A percentile compares a stretch with the other conserved stretches of the same genome.
Evolutionary conservation across 2,797 vertebrate genomes (phyloP).

Genomic region (Thunnus albacares): DNA sequence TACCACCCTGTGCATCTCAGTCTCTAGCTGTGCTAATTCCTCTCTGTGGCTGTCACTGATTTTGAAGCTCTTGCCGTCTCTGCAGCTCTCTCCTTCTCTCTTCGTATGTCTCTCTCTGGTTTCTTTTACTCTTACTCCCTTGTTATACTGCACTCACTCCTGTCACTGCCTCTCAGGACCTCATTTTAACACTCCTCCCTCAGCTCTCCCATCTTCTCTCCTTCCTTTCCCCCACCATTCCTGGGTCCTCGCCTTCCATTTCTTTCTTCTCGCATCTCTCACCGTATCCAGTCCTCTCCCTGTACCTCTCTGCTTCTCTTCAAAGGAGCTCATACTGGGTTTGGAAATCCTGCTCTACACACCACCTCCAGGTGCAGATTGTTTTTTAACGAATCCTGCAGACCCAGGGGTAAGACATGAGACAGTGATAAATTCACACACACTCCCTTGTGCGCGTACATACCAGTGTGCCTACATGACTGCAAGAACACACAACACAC

Average conservation of each 20-base stretch:
- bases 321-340: conserved; percentile 67
- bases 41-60: conserved; percentile 65
- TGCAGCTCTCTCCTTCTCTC: conserved; percentile 46
- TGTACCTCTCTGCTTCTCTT: conserved; percentile 62
- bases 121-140: conserved; percentile 56
- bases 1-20: conserved; percentile 47
- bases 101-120: conserved; percentile 55
- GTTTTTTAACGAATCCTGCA: conserved; percentile 74
- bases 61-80: conserved; percentile 56
- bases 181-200: conserved; percentile 66
- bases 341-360: conserved; percentile 71
- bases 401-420: conserved; percentile 67
- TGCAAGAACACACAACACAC: conserved; percentile 11
- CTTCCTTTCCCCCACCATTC: conserved; percentile 29
- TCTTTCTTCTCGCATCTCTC: conserved; percentile 57
- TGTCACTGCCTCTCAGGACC: conserved; percentile 70
- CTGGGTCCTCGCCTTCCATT: conserved; percentile 54
- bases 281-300: conserved; percentile 39
- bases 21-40: conserved; percentile 70
- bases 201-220: conserved; percentile 42
- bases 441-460: background rate
- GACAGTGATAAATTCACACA: conserved; percentile 62
- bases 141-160: conserved; percentile 66
- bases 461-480: conserved; percentile 5
- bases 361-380: conserved; percentile 72